Base-by-base conservation (phyloP, 2,113 vertebrate species). In the Serinus canaria region DNA sequence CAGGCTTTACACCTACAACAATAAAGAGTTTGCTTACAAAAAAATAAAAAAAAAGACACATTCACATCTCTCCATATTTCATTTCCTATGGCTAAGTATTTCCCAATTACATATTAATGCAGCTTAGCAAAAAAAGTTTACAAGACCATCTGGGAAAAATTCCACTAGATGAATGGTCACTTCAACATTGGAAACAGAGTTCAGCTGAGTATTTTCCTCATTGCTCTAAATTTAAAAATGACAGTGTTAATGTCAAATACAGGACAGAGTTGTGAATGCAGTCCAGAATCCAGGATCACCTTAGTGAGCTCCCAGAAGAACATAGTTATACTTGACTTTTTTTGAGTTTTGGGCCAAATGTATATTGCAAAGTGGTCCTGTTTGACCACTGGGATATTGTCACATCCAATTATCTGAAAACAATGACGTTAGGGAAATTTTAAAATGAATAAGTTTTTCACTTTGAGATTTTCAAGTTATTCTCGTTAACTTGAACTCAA, bases 371-470 rank as follows among this genome's bases (percentile, higher is more conserved):
- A 52, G 1, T 41, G 24, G 3, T 22, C 46, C 17, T 92, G 6
- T 79, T 64, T 59, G 39, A 39, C 30, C 22, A 62, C 24, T 91
- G n/a, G 28, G 17, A 3, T 58, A 10, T 16, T 80, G 2, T 8
- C 53, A 69, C 46, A 73, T 3, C 3, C 10, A 75, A 11, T 28
- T 63, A 66, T 27, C 23, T 66, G 3, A 67, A 66, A 90, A 46
- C 3, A 58, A 43, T 52, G 2, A 21, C 0, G 0, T 35, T 33
- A 66, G 5, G 5, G 20, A 77, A 39, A 77, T 53, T 46, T 81
- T 23, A 21, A 83, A 72, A 76, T 19, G 0, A 49, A 35, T 20
- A 23, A 4, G 22, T 6, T 31, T 88, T 52, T 39, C 6, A 46
- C 16, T 47, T 88, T 39, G 55, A 67, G 10, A 41, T 76, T 92